A percentile compares a stretch with the other conserved stretches of the same genome.
phyloP scores from a whole-genome alignment of 2,797 vertebrate species.

The Myotis planiceps region DNA sequence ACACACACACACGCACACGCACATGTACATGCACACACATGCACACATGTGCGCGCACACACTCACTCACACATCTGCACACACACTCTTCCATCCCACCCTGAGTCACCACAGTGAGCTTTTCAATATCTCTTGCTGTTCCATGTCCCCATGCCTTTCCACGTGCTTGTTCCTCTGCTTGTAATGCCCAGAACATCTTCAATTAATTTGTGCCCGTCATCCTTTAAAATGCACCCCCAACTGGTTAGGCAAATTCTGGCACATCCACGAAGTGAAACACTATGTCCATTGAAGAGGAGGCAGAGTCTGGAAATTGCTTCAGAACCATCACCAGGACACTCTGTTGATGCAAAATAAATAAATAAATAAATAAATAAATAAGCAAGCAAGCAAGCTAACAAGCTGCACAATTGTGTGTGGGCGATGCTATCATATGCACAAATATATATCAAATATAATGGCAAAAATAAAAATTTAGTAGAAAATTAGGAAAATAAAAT shows the following conservation, averaged over 20 bases:
- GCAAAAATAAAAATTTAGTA: neutral
- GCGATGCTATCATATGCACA: neutral
- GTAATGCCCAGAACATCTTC: neutral
- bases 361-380: neutral
- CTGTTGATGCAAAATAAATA: neutral
- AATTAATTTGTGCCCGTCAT: accelerated
- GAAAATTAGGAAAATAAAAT: neutral
- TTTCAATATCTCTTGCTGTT: neutral
- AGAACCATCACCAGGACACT: neutral
- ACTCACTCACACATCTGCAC: neutral
- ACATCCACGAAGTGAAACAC: neutral
- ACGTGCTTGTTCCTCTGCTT: neutral
- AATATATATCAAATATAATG: neutral
- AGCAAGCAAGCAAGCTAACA: too few relatives aligned
- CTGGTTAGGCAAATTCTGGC: neutral
- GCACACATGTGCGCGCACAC: neutral
- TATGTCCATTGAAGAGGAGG: neutral
- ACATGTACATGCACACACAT: too few relatives aligned
- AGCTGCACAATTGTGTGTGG: neutral
- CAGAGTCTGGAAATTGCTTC: neutral
- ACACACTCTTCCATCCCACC: neutral
- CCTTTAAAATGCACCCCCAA: neutral
- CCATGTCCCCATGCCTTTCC: neutral
- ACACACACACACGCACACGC: neutral
- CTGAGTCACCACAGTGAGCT: neutral